phyloP scores from a whole-genome alignment of 1,140 invertebrate species.

The Solenopsis fugax region DNA sequence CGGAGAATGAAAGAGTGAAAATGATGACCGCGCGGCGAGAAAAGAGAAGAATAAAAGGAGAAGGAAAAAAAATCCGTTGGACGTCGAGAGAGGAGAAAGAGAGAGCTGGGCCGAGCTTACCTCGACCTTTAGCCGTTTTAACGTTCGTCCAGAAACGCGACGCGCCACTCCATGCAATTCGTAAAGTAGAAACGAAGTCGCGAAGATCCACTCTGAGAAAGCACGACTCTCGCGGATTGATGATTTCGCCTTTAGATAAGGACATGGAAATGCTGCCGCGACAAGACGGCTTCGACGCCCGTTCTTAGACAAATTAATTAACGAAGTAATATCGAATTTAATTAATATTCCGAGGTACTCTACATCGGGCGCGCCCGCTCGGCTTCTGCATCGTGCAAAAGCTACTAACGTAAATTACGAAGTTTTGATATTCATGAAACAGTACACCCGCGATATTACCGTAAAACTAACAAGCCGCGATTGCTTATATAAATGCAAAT shows the following conservation, averaged over 20 bases:
- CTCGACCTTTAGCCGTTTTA: constrained; percentile 10
- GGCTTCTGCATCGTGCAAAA: constrained; percentile 38
- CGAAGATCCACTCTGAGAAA: constrained; percentile 7
- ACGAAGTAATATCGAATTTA: constrained; percentile 66
- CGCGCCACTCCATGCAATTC: not conserved
- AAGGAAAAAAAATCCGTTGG: constrained; percentile 5
- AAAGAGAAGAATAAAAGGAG: not conserved
- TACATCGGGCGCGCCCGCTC: constrained; percentile 39
- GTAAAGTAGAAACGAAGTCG: constrained; percentile 13
- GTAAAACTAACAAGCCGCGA: constrained; percentile 60
- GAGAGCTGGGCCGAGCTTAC: constrained; percentile 2
- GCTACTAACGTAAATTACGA: constrained; percentile 63
- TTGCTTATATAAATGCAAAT: constrained; percentile 66
- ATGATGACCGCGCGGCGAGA: constrained; percentile 17
- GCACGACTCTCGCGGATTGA: constrained; percentile 27
- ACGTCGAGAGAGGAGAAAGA: not conserved
- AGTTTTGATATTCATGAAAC: constrained; percentile 66
- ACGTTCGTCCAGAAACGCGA: constrained; percentile 16
- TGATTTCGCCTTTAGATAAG: constrained; percentile 37
- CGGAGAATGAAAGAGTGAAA: constrained; percentile 44
- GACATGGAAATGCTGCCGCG: constrained; percentile 50
- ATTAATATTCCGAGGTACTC: constrained; percentile 56
- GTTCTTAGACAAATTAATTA: constrained; percentile 63
- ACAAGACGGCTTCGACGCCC: constrained; percentile 42
- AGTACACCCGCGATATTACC: constrained; percentile 58